A percentile compares a stretch with the other conserved stretches of the same genome.
These are phyloP conservation scores for Dicyrtoma fusca DNA, from an alignment of 2,888 invertebrate species.

Conservation along the genomic window DNA sequence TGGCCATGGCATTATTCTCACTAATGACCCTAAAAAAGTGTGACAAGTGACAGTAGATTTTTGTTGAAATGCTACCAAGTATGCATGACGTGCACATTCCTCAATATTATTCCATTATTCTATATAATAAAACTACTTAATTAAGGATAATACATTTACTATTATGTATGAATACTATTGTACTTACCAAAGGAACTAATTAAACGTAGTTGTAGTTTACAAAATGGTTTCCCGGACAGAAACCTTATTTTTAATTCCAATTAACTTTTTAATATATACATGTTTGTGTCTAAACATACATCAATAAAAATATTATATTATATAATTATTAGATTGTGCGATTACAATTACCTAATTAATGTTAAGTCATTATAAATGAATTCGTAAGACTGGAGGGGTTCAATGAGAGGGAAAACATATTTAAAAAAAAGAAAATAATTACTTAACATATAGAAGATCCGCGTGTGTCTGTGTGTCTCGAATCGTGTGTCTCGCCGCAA, in stretches of 20 bases:
- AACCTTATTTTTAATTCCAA: constrained; percentile 32
- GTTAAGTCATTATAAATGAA: constrained; percentile 25
- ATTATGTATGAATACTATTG: constrained; percentile 8
- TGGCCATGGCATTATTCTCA: no score
- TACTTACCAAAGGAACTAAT: constrained; percentile 3
- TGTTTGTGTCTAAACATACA: constrained; percentile 21
- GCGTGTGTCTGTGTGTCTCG: background rate
- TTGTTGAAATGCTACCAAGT: background rate
- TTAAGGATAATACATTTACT: background rate
- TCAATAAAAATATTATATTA: constrained; percentile 18
- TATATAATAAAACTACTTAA: constrained; percentile 1
- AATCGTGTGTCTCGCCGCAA: background rate
- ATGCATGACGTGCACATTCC: constrained; percentile 16
- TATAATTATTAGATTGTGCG: constrained; percentile 11
- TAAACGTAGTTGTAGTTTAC: constrained; percentile 7
- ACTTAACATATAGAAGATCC: constrained; percentile 1
- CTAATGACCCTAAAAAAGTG: no score
- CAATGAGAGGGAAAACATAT: constrained; percentile 18
- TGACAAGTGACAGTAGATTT: no score
- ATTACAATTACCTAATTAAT: constrained; percentile 8
- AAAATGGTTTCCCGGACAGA: constrained; percentile 32
- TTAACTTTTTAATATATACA: constrained; percentile 22
- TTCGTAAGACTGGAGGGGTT: constrained; percentile 28
- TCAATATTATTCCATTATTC: background rate
- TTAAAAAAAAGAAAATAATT: constrained; percentile 6